Conservation (phyloP, 2,888 invertebrate species). For the Entomobrya multifasciata region DNA sequence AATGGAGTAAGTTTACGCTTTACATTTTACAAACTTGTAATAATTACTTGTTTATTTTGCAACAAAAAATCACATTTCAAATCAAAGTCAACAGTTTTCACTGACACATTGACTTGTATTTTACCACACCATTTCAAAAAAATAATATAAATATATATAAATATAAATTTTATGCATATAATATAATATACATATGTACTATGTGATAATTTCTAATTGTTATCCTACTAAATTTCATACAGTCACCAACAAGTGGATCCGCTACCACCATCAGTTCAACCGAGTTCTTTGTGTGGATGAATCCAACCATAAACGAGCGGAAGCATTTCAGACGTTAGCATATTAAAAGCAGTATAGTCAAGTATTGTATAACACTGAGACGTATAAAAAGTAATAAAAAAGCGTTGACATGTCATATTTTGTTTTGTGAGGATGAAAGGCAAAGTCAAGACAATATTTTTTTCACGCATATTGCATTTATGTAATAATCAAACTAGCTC, state of each 20-base stretch:
- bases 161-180: too few species aligned
- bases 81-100: constrained; percentile 26
- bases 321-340: constrained; percentile 64
- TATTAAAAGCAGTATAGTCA: constrained; percentile 43
- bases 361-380: constrained; percentile 4
- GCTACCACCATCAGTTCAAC: constrained; percentile 75
- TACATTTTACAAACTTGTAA: constrained; percentile 2
- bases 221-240: constrained; percentile 40
- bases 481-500: background rate
- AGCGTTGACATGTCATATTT: constrained; percentile 4
- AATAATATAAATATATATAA: constrained; percentile 32
- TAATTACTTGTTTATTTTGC: constrained; percentile 39
- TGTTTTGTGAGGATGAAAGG: background rate
- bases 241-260: constrained; percentile 80
- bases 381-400: constrained; percentile 51
- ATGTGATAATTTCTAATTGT: background rate
- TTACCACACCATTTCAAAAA: background rate
- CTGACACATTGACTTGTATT: constrained; percentile 26
- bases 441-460: constrained; percentile 35
- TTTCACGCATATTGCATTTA: background rate
- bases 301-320: constrained; percentile 58
- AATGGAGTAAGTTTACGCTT: constrained; percentile 79
- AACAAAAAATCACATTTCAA: constrained; percentile 51
- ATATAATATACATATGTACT: constrained; percentile 5
- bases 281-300: constrained; percentile 72